Percentiles rank a stretch among this genome's conserved stretches.
Conservation (phyloP, 2,797 vertebrate genomes). For the Valencia hispanica region DNA sequence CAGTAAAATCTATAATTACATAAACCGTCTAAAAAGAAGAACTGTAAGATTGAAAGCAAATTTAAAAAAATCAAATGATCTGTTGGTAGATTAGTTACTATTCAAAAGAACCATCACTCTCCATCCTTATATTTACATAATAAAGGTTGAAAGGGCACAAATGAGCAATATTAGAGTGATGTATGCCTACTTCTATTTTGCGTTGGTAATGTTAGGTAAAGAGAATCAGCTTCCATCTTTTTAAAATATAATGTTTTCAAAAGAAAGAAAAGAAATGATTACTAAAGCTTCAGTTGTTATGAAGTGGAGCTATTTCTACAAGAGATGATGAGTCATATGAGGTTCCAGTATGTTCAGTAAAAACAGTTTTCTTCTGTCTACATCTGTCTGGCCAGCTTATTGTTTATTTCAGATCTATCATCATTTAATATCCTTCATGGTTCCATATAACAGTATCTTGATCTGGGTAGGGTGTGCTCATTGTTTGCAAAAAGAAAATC, state of each 20-base stretch:
- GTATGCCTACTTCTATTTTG: too few species aligned
- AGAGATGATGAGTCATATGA: not conserved
- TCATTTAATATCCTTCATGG: not conserved
- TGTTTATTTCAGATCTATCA: slow-evolving; percentile 25
- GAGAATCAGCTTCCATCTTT: not conserved
- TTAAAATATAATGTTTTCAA: not conserved
- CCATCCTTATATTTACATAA: not conserved
- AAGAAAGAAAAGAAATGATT: not conserved
- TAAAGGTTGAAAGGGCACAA: not conserved
- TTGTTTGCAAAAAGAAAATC: slow-evolving; percentile 20
- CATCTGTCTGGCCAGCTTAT: slow-evolving; percentile 15
- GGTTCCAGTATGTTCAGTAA: not conserved
- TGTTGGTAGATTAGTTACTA: not conserved
- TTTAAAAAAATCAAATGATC: not conserved
- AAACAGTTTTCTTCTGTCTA: not conserved
- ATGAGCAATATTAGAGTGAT: not conserved
- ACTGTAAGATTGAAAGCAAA: not conserved
- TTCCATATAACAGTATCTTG: not conserved
- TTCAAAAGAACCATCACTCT: not conserved
- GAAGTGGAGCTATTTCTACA: not conserved
- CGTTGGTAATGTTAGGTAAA: not conserved
- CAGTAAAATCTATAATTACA: not conserved
- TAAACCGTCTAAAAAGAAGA: not conserved
- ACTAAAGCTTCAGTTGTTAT: not conserved
- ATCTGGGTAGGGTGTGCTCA: not conserved